Conservation (phyloP, 2,888 invertebrate genomes). For the Linnaemya vulpina region DNA sequence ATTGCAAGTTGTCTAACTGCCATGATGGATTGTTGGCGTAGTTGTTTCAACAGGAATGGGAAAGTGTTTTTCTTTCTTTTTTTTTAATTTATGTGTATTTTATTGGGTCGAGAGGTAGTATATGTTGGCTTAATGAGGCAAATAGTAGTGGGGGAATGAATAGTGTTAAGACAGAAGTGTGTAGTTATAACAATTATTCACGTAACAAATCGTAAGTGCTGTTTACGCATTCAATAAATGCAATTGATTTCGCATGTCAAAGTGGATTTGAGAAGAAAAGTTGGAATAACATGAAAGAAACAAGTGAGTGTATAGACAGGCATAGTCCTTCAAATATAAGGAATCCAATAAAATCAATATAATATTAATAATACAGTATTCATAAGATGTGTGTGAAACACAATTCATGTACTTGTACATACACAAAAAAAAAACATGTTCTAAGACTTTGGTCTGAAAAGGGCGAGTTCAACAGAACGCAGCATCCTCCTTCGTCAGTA, state of each 20-base stretch:
- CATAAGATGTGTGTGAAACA: too few species aligned
- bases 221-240: constrained; percentile 2
- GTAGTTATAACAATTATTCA: constrained; percentile 24
- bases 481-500: too few species aligned
- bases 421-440: too few species aligned
- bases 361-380: too few species aligned
- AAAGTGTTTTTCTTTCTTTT: neutral
- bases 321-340: too few species aligned
- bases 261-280: neutral
- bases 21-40: constrained; percentile 63
- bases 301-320: too few species aligned
- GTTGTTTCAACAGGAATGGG: constrained; percentile 40
- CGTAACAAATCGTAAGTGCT: constrained; percentile 23
- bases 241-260: constrained; percentile 2
- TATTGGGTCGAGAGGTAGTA: constrained; percentile 13
- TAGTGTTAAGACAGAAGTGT: neutral
- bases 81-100: constrained; percentile 9
- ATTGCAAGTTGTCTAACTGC: constrained; percentile 53
- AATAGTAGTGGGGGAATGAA: neutral
- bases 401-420: too few species aligned
- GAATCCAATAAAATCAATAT: too few species aligned
- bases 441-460: too few species aligned
- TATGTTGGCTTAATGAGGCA: constrained; percentile 30
- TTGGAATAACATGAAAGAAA: neutral
- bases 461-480: too few species aligned